These are phyloP conservation scores for Bimastos eiseni DNA, from an alignment of 2,888 invertebrate species.

Conservation along the genomic window DNA sequence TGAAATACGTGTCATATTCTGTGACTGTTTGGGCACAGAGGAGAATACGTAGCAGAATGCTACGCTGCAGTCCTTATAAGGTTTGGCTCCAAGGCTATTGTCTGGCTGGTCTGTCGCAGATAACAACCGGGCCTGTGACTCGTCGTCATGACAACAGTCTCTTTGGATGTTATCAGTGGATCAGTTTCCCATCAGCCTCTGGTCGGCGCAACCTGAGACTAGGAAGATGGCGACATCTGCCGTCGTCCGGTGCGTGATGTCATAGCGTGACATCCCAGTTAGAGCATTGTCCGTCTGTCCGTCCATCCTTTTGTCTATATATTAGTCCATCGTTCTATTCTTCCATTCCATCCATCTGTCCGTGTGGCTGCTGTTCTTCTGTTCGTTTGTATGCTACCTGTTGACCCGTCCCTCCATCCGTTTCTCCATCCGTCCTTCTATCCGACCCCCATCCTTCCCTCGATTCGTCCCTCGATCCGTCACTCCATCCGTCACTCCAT, in stretches of 20 bases:
- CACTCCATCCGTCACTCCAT: too few species aligned
- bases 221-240: not conserved
- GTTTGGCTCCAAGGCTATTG: not conserved
- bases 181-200: not conserved
- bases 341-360: not conserved
- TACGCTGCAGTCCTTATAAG: not conserved
- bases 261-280: not conserved
- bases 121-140: not conserved
- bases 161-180: not conserved
- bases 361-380: not conserved
- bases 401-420: not conserved
- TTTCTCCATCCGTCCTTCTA: not conserved
- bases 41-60: not conserved
- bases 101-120: not conserved
- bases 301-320: not conserved
- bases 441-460: not conserved
- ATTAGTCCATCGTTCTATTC: not conserved
- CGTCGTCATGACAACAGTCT: not conserved
- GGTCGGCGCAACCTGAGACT: not conserved
- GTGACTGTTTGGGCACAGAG: not conserved
- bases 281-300: not conserved
- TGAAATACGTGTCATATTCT: conserved; percentile 13
- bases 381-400: not conserved
- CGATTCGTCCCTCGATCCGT: too few species aligned
- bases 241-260: not conserved